phyloP scores from a whole-genome alignment of 2,113 vertebrate genomes.

The Clarias gariepinus region DNA sequence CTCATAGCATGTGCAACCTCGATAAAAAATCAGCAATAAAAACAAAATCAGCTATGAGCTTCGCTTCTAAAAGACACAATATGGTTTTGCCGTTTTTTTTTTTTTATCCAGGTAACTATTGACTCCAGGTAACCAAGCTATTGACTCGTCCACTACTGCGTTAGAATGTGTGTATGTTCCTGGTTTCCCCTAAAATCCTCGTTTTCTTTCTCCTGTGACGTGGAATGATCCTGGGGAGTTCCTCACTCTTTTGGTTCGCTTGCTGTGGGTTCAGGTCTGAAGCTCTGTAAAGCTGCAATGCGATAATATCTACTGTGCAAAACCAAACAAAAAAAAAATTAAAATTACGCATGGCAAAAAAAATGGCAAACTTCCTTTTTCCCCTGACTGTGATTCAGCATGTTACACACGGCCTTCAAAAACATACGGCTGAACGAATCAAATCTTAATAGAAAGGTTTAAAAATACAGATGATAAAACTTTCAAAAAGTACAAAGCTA shows the following conservation, averaged over 20 bases:
- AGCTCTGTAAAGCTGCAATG: background rate
- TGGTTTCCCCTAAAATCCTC: no score
- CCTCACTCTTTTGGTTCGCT: background rate
- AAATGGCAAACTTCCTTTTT: conserved; percentile 1
- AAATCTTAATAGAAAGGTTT: background rate
- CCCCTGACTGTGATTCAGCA: conserved; percentile 3
- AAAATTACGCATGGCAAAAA: background rate
- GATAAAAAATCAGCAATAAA: background rate
- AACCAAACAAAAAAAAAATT: background rate
- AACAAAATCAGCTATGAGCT: background rate
- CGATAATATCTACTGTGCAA: background rate
- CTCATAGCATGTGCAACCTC: no score
- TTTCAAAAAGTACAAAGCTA: conserved; percentile 27
- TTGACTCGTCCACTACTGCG: background rate
- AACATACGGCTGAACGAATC: conserved; percentile 2
- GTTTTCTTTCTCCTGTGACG: no score
- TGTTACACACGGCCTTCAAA: background rate
- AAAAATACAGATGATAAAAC: background rate
- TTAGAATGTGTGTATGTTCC: background rate
- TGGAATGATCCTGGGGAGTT: no score
- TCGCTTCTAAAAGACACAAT: background rate
- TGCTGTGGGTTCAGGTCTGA: background rate
- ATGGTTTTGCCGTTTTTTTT: background rate
- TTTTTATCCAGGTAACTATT: background rate
- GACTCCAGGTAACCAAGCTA: no score